Conservation (phyloP, 2,113 vertebrate species). For the Tragelaphus scriptus region DNA sequence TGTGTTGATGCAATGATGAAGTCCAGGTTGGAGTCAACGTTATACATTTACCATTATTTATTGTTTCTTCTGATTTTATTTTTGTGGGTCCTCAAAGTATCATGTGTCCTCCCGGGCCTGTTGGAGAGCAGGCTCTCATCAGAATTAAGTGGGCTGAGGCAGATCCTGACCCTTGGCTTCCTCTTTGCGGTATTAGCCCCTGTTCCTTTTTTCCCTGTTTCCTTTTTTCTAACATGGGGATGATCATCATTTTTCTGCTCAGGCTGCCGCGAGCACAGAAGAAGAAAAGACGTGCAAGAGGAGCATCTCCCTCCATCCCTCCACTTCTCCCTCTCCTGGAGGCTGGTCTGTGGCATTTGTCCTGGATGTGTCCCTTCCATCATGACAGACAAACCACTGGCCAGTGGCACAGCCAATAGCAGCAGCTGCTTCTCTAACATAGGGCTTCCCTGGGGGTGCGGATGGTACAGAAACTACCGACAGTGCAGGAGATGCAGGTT, state of each 20-base stretch:
- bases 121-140: background rate
- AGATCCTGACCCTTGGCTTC: background rate
- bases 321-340: background rate
- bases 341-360: rapidly evolving
- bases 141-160: background rate
- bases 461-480: background rate
- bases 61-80: background rate
- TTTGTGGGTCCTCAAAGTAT: background rate
- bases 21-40: background rate
- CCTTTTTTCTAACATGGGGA: background rate
- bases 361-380: background rate
- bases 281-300: background rate
- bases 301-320: background rate
- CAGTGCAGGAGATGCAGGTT: background rate
- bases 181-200: background rate
- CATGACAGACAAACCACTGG: background rate
- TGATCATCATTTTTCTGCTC: background rate
- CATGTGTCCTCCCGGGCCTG: background rate
- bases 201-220: background rate
- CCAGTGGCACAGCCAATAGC: background rate
- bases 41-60: background rate
- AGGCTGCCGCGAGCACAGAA: background rate
- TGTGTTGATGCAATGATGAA: background rate
- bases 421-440: background rate
- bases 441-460: background rate